Evolutionary conservation across 1,140 invertebrate genomes (phyloP), one percentile per base, ranked within the genome.

Genomic region (Nylanderia fulva): DNA sequence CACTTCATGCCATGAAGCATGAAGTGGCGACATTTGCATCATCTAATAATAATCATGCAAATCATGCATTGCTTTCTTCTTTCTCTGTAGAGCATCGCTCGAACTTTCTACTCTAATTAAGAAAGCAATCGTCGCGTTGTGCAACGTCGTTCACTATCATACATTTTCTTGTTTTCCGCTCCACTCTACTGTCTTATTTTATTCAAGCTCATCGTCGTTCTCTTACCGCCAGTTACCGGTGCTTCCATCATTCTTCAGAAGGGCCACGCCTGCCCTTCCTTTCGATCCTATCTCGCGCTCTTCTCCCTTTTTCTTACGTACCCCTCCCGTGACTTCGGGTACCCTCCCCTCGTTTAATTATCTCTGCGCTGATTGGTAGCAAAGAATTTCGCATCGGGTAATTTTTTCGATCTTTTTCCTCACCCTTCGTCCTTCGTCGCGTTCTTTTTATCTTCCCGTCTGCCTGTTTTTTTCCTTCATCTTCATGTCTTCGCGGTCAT

Each of bases 311-410:
- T 91, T 89, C 84, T 90, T 88, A 74, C 85, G 82, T 88, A 85
- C 80, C 80, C 54, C 76, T 63, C 74, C 66, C 58, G 76, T 61
- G 77, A 7, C 61, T 48, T 80, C 84, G 54, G 85, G 85, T 92
- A 92, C 89, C 91, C 92, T 91, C 90, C 92, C 92, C 92, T 92
- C 93, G 93, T 94, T 94, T 94, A 94, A 94, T 94, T 94, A 94
- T 94, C 93, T 91, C 90, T 56, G 85, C 91, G 91, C 92, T 93
- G 93, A 94, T 94, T 94, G 93, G 93, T 94, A 94, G 93, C 89
- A 80, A 93, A 90, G 92, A 94, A 94, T 93, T 94, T 94, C 90
- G 90, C 92, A 89, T 93, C 91, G 91, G 90, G 92, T 94, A 93
- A 94, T 93, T 94, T 48, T 48, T 48, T 93, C 91, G 88, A 93